phyloP scores from a whole-genome alignment of 2,888 invertebrate genomes.

The Tanytarsus gracilentus region DNA sequence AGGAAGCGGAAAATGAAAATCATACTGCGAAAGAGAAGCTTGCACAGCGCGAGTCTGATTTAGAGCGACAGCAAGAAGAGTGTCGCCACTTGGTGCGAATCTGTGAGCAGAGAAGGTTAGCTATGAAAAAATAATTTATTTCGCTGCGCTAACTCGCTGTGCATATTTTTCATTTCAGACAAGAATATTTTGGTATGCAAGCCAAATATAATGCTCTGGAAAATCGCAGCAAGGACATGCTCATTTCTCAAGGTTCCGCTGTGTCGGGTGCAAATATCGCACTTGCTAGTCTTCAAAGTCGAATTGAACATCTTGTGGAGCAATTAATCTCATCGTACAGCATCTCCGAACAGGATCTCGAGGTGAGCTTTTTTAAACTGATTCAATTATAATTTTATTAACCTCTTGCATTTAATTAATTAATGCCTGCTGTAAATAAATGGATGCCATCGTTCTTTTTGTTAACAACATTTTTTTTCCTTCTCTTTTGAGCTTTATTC shows the following conservation, averaged over 20 bases:
- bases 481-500: no score
- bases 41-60: slow-evolving; percentile 47
- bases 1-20: slow-evolving; percentile 57
- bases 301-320: slow-evolving; percentile 61
- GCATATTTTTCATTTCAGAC: slow-evolving; percentile 40
- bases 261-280: slow-evolving; percentile 62
- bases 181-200: slow-evolving; percentile 57
- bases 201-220: slow-evolving; percentile 56
- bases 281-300: slow-evolving; percentile 56
- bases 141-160: background rate
- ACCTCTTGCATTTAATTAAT: background rate
- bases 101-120: slow-evolving; percentile 67
- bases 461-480: no score
- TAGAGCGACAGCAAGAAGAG: slow-evolving; percentile 60
- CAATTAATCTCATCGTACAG: slow-evolving; percentile 63
- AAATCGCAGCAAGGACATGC: slow-evolving; percentile 52
- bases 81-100: slow-evolving; percentile 68
- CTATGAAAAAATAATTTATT: slow-evolving; percentile 30
- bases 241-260: slow-evolving; percentile 59
- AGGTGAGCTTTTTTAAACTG: slow-evolving; percentile 48
- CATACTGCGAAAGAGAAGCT: slow-evolving; percentile 40
- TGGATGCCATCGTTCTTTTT: no score
- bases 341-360: slow-evolving; percentile 65
- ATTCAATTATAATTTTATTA: background rate
- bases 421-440: background rate